Conservation (phyloP, 2,797 vertebrate species). For the Gorsachius magnificus region DNA sequence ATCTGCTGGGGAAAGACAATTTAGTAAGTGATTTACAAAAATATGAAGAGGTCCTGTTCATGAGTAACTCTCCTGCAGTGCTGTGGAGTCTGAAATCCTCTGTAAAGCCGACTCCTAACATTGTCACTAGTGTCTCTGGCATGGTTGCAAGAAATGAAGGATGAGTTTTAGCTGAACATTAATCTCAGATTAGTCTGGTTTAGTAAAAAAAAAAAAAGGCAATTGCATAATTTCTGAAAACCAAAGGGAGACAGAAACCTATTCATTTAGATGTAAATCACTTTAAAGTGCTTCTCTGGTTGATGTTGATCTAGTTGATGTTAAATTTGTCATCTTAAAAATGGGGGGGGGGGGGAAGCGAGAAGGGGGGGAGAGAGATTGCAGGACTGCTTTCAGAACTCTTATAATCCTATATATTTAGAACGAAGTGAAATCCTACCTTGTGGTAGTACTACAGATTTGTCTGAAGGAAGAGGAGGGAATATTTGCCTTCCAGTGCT, state of each 20-base stretch:
- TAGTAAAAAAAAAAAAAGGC: background rate
- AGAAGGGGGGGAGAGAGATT: background rate
- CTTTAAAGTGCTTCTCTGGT: constrained; percentile 48
- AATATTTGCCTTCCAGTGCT: constrained; percentile 61
- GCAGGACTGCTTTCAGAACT: constrained; percentile 55
- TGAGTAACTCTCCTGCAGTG: background rate
- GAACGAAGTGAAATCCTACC: constrained; percentile 44
- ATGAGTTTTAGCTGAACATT: constrained; percentile 20
- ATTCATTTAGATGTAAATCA: constrained; percentile 59
- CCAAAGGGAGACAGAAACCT: constrained; percentile 17
- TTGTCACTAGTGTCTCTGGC: background rate
- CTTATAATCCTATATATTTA: constrained; percentile 64
- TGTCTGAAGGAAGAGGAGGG: constrained; percentile 46
- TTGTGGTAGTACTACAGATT: constrained; percentile 45
- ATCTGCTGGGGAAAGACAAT: background rate
- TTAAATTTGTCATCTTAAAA: constrained; percentile 55
- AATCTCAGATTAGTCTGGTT: constrained; percentile 42
- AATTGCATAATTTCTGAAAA: constrained; percentile 53
- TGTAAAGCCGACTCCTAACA: background rate
- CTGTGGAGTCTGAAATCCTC: background rate
- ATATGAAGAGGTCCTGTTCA: background rate
- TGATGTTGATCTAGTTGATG: constrained; percentile 48
- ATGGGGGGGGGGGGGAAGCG: background rate
- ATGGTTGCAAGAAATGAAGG: background rate
- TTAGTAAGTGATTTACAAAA: background rate